These are phyloP conservation scores for Erethizon dorsatum DNA, from an alignment of 2,797 vertebrate species.

Conservation along the genomic window DNA sequence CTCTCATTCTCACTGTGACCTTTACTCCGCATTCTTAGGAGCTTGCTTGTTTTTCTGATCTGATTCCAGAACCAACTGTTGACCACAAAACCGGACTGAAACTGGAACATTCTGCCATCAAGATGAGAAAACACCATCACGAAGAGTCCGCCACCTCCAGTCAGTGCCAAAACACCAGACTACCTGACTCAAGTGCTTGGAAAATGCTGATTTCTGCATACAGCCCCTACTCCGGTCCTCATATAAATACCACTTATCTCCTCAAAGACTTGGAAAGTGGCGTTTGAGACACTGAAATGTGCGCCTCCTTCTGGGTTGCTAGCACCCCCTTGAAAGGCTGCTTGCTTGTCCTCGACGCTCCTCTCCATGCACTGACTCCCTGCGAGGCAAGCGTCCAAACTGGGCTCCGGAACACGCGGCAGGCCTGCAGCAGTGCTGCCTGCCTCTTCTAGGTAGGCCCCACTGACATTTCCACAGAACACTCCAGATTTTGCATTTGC, in stretches of 20 bases:
- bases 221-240: not conserved
- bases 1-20: not conserved
- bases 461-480: not conserved
- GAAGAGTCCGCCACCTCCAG: not conserved
- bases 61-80: not conserved
- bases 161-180: not conserved
- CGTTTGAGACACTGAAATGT: not conserved
- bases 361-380: not conserved
- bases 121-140: not conserved
- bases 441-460: not conserved
- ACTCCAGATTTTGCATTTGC: not conserved
- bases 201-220: not conserved
- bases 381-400: not conserved
- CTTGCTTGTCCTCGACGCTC: not conserved
- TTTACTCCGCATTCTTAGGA: not conserved
- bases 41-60: not conserved
- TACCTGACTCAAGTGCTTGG: not conserved
- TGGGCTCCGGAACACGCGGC: not conserved
- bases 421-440: not conserved
- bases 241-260: not conserved
- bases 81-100: not conserved
- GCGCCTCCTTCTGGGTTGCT: not conserved
- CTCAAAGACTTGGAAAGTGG: not conserved
- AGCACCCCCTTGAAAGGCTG: not conserved
- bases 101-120: not conserved